A percentile compares a stretch with the other conserved stretches of the same genome.
These are phyloP conservation scores for Serranus cabrilla DNA, from an alignment of 2,797 vertebrate genomes.

Conservation along the genomic window DNA sequence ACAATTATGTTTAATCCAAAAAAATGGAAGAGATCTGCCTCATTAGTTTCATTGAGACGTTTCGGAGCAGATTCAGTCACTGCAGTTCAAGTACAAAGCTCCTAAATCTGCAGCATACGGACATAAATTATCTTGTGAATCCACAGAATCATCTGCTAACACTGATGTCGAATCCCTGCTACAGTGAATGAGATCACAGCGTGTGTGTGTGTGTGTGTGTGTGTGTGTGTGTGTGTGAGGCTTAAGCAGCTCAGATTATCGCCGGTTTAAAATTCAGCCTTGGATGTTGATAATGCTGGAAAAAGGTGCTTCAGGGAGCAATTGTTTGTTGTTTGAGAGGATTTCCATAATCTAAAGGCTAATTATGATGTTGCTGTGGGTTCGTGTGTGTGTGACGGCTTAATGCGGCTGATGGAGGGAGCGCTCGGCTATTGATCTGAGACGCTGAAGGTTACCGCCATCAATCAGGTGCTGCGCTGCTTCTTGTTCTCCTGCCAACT, in stretches of 20 bases:
- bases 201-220: conserved; percentile 24
- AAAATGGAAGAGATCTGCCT: too few species aligned
- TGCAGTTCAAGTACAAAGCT: not conserved
- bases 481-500: conserved; percentile 31
- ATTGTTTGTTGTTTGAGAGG: conserved; percentile 40
- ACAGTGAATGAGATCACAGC: not conserved
- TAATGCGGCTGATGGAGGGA: conserved; percentile 1
- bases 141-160: conserved; percentile 3
- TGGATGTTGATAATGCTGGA: conserved; percentile 14
- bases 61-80: too few species aligned
- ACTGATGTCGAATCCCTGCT: conserved; percentile 13
- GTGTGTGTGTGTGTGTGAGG: conserved; percentile 17
- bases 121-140: not conserved
- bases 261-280: conserved; percentile 26
- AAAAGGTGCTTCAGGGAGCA: conserved; percentile 18
- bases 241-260: conserved; percentile 40
- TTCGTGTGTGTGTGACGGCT: conserved; percentile 30
- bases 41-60: too few species aligned
- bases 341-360: conserved; percentile 67
- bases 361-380: conserved; percentile 59
- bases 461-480: conserved; percentile 22
- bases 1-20: too few species aligned
- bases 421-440: conserved; percentile 18
- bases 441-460: conserved; percentile 34
- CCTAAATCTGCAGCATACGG: not conserved